A percentile compares a stretch with the other conserved stretches of the same genome.
Evolutionary conservation across 2,888 invertebrate genomes (phyloP).

Genomic region (Cheilosia variabilis): DNA sequence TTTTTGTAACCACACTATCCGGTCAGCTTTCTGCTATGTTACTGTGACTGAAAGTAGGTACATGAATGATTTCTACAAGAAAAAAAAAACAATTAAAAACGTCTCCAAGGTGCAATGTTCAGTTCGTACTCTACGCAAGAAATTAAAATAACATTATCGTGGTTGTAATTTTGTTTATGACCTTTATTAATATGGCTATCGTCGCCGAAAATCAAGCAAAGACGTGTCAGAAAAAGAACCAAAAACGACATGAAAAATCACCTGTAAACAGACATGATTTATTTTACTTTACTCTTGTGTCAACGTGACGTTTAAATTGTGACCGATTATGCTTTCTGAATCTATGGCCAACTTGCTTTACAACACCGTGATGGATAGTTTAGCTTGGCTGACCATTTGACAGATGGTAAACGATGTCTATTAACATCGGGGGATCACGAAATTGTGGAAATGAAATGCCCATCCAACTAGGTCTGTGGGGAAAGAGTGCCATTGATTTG

Average conservation of each 20-base stretch:
- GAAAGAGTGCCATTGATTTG: slow-evolving; percentile 28
- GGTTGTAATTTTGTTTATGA: slow-evolving; percentile 39
- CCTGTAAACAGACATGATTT: slow-evolving; percentile 33
- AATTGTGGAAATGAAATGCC: slow-evolving; percentile 5
- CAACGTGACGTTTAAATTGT: slow-evolving; percentile 7
- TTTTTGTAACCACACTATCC: background rate
- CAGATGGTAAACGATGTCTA: slow-evolving; percentile 18
- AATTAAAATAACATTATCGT: slow-evolving; percentile 23
- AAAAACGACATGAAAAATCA: slow-evolving; percentile 14
- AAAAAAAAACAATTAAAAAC: slow-evolving; percentile 13
- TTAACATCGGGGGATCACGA: background rate
- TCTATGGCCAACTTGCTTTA: background rate
- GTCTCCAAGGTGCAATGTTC: slow-evolving; percentile 17
- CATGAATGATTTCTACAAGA: slow-evolving; percentile 11
- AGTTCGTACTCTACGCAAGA: background rate
- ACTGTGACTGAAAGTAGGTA: too few relatives aligned
- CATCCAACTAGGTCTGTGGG: background rate
- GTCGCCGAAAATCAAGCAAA: slow-evolving; percentile 12
- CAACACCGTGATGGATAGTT: slow-evolving; percentile 30
- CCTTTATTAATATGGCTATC: slow-evolving; percentile 54
- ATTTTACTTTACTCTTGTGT: slow-evolving; percentile 1
- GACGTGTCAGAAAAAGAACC: slow-evolving; percentile 9
- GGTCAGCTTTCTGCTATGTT: too few relatives aligned
- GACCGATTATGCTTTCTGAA: slow-evolving; percentile 24
- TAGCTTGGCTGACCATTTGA: slow-evolving; percentile 25